These are phyloP conservation scores for Drosophila affinis DNA, from an alignment of 2,888 invertebrate genomes.

Conservation along the genomic window DNA sequence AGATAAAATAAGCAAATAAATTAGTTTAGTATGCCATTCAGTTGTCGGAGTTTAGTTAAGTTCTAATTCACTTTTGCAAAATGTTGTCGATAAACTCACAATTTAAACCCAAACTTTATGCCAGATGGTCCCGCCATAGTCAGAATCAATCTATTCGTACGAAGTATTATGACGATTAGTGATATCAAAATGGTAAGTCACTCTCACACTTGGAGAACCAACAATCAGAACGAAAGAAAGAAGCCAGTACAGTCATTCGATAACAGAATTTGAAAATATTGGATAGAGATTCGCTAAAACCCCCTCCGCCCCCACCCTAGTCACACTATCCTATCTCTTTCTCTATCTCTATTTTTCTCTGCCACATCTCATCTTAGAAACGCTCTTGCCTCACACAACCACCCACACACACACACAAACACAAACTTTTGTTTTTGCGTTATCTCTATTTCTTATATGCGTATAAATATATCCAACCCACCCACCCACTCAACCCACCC, in stretches of 20 bases:
- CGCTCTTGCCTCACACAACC: constrained; percentile 29
- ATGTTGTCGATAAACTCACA: constrained; percentile 46
- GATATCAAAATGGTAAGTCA: constrained; percentile 99
- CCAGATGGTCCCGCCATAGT: constrained; percentile 98
- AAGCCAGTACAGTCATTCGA: constrained; percentile 16
- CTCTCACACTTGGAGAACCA: constrained; percentile 31
- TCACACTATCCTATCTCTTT: constrained; percentile 15
- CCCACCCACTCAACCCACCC: constrained; percentile 21
- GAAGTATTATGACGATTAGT: constrained; percentile 99
- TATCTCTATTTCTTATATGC: constrained; percentile 32
- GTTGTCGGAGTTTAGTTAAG: constrained; percentile 49
- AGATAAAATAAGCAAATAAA: constrained; percentile 27
- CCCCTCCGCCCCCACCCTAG: neutral
- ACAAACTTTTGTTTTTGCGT: constrained; percentile 31
- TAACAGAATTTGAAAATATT: constrained; percentile 25
- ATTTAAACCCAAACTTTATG: constrained; percentile 79
- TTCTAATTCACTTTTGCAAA: constrained; percentile 47
- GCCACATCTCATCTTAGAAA: constrained; percentile 35
- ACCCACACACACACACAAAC: constrained; percentile 16
- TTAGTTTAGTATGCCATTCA: constrained; percentile 24
- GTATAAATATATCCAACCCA: constrained; percentile 12
- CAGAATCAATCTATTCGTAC: constrained; percentile 98
- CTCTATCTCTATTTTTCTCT: constrained; percentile 15
- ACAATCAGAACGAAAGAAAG: constrained; percentile 1
- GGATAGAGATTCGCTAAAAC: constrained; percentile 23